phyloP scores from a whole-genome alignment of 2,888 invertebrate species.

The Drosophila engyochracea region DNA sequence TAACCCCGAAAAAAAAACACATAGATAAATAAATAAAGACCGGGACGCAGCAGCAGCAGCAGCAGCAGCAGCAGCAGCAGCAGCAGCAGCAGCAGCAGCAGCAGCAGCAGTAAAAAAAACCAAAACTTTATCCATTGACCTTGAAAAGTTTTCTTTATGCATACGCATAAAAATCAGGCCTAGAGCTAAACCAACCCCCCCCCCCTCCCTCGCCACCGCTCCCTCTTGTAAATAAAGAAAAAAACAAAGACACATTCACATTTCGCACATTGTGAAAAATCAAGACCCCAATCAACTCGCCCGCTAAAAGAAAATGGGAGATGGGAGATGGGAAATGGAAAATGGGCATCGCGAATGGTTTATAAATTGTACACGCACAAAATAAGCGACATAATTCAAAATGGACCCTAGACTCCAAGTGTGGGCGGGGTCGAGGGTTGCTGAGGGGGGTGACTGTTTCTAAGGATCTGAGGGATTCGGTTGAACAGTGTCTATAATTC shows the following conservation, averaged over 20 bases:
- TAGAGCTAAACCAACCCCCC: background rate
- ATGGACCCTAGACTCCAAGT: slow-evolving; percentile 30
- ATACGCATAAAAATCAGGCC: slow-evolving; percentile 42
- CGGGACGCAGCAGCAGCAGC: background rate
- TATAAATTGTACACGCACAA: slow-evolving; percentile 58
- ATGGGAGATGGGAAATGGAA: slow-evolving; percentile 7
- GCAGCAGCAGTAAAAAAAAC: background rate
- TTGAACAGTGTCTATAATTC: slow-evolving; percentile 58
- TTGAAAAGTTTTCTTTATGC: slow-evolving; percentile 58
- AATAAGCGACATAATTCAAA: slow-evolving; percentile 64
- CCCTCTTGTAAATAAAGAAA: background rate
- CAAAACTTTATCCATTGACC: slow-evolving; percentile 71
- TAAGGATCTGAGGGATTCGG: slow-evolving; percentile 5
- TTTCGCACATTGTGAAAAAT: slow-evolving; percentile 42
- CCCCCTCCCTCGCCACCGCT: background rate
- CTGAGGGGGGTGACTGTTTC: background rate
- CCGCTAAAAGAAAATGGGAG: background rate
- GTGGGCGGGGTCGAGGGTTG: background rate
- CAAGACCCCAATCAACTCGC: background rate
- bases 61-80: no score
- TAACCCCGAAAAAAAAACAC: slow-evolving; percentile 4
- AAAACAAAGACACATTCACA: slow-evolving; percentile 21
- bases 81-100: background rate
- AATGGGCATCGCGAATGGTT: slow-evolving; percentile 46
- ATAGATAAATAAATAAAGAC: slow-evolving; percentile 26